A percentile compares a stretch with the other conserved stretches of the same genome.
Conservation (phyloP, 1,140 invertebrate genomes). For the Neodiprion pinetum region DNA sequence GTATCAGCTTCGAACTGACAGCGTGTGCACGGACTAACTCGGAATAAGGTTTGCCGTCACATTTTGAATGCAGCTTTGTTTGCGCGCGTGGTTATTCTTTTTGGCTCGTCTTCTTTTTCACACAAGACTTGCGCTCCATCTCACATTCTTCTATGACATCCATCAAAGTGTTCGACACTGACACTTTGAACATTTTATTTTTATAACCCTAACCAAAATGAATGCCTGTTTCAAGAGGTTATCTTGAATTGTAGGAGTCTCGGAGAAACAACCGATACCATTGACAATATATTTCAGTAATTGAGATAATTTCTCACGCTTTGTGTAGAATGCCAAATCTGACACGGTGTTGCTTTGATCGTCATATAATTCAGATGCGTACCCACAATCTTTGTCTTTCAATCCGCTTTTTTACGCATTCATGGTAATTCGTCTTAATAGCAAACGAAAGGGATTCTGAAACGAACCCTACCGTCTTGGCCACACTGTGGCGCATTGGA, state of each 20-base stretch:
- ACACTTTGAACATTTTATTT: neutral
- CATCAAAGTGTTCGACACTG: neutral
- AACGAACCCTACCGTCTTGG: neutral
- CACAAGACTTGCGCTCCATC: neutral
- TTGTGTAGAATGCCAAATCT: no score
- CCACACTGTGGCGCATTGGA: neutral
- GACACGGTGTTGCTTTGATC: no score
- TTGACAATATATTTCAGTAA: no score
- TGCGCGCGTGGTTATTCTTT: neutral
- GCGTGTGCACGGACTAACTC: no score
- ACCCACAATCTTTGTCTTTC: no score
- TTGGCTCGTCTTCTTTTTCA: neutral
- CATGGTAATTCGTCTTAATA: neutral
- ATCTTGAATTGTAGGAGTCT: no score
- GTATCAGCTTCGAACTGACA: neutral
- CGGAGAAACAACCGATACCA: no score
- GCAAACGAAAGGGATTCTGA: neutral
- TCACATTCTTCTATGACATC: neutral
- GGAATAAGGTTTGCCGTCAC: neutral
- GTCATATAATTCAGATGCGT: no score
- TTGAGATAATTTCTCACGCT: no score
- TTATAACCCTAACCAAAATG: no score
- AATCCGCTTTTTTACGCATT: no score
- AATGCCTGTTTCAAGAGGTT: no score
- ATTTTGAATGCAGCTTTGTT: neutral